These are phyloP conservation scores for Luffia ferchaultella DNA, from an alignment of 2,888 invertebrate genomes.

Conservation along the genomic window DNA sequence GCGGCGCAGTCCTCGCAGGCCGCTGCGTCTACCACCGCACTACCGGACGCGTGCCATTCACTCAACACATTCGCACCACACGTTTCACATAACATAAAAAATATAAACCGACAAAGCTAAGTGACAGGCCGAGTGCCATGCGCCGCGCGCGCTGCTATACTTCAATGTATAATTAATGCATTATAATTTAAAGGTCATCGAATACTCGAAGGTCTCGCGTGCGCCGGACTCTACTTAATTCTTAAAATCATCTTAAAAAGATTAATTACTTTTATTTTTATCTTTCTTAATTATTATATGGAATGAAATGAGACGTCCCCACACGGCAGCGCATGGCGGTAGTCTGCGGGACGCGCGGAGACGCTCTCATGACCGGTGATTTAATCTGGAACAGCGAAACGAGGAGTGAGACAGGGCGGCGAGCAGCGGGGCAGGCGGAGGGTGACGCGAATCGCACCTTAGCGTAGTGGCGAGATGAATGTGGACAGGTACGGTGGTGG, in stretches of 20 bases:
- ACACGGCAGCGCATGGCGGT: constrained; percentile 28
- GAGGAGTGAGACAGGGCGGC: neutral
- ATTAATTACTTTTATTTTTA: constrained; percentile 24
- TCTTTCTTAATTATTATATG: constrained; percentile 61
- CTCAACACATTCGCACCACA: neutral
- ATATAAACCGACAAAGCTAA: constrained; percentile 13
- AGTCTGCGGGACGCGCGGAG: constrained; percentile 14
- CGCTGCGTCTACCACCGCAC: neutral
- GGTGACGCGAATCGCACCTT: constrained; percentile 45
- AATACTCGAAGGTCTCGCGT: constrained; percentile 33
- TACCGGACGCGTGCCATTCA: neutral
- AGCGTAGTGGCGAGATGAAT: constrained; percentile 60
- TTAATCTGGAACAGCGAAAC: constrained; percentile 45
- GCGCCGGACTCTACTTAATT: constrained; percentile 37
- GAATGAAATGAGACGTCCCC: constrained; percentile 63
- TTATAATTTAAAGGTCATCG: constrained; percentile 48
- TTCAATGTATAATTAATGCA: constrained; percentile 36
- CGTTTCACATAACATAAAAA: constrained; percentile 22
- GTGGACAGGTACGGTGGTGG: constrained; percentile 47
- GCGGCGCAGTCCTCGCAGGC: neutral
- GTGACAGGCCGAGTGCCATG: no score
- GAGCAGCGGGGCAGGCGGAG: neutral
- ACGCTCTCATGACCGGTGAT: constrained; percentile 49
- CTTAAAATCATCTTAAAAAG: constrained; percentile 58
- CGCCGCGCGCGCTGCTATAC: constrained; percentile 30